Base-by-base conservation (phyloP, 1,140 invertebrate species). In the Ips typographus region DNA sequence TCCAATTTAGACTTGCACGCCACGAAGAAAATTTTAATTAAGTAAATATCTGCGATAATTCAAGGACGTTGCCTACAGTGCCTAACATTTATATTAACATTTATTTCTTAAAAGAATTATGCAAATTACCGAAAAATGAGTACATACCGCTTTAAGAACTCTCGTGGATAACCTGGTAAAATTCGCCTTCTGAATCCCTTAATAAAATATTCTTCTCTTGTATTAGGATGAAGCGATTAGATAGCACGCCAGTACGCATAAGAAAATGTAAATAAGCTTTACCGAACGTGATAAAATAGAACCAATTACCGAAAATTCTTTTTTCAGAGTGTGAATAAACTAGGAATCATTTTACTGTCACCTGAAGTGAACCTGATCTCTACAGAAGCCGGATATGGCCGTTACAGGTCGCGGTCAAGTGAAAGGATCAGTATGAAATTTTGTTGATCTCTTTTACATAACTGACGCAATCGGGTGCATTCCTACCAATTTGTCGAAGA, bases 381-480 rank as follows among this genome's bases (percentile, higher is more conserved):
- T 60, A 59, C 64, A 70, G 66, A 71, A 75, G 73, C 72, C 74
- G 72, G 74, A 75, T 71, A 56, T 71, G 43, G 42, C 41, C 68
- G 64, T 67, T 67, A 49, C 68, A 68, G 74, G 74, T 75, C 71
- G 74, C 70, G 74, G 74, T 75, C 74, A 75, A 75, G 74, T 75
- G 74, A 75, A 75, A 75, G 74, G 72, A 75, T 73, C 69, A 68
- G 71, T 73, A 71, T 72, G 74, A 75, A 75, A 75, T 75, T 75
- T 73, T 70, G 62, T 62, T 71, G 71, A 49, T 69, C 67, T 69
- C 59, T 69, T 69, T 73, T 75, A 75, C 73, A 67, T 74, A 74
- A 74, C 63, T 67, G 69, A 71, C 70, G 73, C 65, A 70, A 70
- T 40, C 65, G 68, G 47, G 40, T 61, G 62, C 65, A 70, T 72